phyloP scores from a whole-genome alignment of 2,888 invertebrate species.

The Drosophila sordidapex region DNA sequence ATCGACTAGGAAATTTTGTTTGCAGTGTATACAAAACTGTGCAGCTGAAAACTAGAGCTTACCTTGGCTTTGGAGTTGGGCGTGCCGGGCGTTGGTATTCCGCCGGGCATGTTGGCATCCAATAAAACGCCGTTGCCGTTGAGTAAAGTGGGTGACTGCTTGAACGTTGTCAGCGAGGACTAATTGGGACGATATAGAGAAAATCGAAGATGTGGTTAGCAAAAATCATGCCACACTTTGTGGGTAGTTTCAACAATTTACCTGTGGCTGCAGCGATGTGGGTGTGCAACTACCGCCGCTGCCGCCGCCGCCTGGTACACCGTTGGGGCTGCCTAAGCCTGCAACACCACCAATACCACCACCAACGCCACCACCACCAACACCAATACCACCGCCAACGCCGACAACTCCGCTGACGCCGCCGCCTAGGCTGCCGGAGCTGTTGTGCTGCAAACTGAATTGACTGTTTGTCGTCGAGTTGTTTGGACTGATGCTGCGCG shows the following conservation, averaged over 20 bases:
- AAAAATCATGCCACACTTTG: background rate
- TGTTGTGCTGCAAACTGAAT: conserved; percentile 85
- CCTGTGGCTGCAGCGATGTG: conserved; percentile 84
- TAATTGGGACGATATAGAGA: conserved; percentile 31
- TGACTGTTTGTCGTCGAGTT: conserved; percentile 85
- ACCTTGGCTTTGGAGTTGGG: conserved; percentile 93
- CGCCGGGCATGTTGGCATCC: conserved; percentile 88
- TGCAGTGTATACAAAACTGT: background rate
- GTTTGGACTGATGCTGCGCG: conserved; percentile 85
- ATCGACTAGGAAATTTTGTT: background rate
- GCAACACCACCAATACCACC: conserved; percentile 45
- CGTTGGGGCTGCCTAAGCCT: conserved; percentile 50
- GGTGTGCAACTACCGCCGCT: conserved; percentile 83
- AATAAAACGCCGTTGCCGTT: conserved; percentile 84
- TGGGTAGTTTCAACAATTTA: conserved; percentile 42
- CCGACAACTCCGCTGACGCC: conserved; percentile 35
- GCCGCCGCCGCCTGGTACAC: conserved; percentile 38
- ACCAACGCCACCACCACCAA: conserved; percentile 29
- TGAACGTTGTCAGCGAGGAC: conserved; percentile 85
- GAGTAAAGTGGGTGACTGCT: conserved; percentile 84
- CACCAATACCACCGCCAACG: conserved; percentile 39
- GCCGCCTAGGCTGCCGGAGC: conserved; percentile 84
- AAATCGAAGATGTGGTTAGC: background rate
- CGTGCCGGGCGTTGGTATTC: conserved; percentile 90
- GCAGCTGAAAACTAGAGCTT: conserved; percentile 41